A percentile compares a stretch with the other conserved stretches of the same genome.
phyloP scores from a whole-genome alignment of 2,797 vertebrate genomes.

The Pelobates cultripes region DNA sequence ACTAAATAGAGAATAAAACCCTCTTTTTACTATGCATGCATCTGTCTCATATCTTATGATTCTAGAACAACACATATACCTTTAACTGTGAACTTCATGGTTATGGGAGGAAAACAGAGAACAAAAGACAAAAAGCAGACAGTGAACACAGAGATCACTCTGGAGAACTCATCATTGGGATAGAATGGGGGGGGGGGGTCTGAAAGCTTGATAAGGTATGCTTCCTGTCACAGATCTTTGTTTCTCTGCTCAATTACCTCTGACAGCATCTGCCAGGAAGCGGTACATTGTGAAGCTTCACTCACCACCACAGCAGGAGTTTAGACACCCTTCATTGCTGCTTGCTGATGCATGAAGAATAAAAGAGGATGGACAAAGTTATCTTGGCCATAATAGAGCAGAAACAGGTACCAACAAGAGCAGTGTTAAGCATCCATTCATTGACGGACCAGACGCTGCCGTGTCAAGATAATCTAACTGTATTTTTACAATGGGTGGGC shows the following conservation, averaged over 20 bases:
- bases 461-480: neutral
- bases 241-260: slow-evolving; percentile 44
- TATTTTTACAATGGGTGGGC: neutral
- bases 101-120: slow-evolving; percentile 5
- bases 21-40: too few relatives aligned
- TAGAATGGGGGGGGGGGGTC: neutral
- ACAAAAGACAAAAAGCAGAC: neutral
- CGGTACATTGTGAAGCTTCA: slow-evolving; percentile 21
- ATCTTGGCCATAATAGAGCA: slow-evolving; percentile 3
- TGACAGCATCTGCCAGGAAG: slow-evolving; percentile 53
- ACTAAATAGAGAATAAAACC: too few relatives aligned
- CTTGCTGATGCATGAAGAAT: slow-evolving; percentile 49
- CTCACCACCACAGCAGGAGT: slow-evolving; percentile 17
- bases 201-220: slow-evolving; percentile 1
- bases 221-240: slow-evolving; percentile 29
- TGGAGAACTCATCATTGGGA: neutral
- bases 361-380: slow-evolving; percentile 15
- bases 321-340: slow-evolving; percentile 47
- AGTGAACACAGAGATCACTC: neutral
- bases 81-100: neutral
- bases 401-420: slow-evolving; percentile 43
- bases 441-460: slow-evolving; percentile 8
- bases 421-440: too few relatives aligned
- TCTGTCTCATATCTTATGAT: too few relatives aligned
- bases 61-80: neutral